phyloP scores from a whole-genome alignment of 64 coral and sea anemone species.

The Astreopora myriophthalma region DNA sequence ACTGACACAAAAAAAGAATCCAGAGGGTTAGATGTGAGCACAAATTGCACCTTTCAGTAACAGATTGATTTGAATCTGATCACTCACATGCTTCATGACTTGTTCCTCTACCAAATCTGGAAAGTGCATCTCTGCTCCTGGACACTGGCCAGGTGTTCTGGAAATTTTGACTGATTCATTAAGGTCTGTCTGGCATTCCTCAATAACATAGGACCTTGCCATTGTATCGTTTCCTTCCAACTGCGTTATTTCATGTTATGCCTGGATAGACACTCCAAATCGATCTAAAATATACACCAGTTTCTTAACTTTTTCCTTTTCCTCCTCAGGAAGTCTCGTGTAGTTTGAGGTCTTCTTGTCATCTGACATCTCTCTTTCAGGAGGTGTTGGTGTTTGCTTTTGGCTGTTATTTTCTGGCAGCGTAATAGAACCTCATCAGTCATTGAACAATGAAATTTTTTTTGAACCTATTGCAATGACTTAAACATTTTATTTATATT shows the following conservation, averaged over 20 bases:
- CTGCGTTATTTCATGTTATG: not conserved
- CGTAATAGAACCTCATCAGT: not conserved
- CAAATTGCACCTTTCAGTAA: not conserved
- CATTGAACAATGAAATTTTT: not conserved
- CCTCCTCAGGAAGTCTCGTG: not conserved
- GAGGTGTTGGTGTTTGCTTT: not conserved
- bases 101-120: not conserved
- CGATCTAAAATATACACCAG: not conserved
- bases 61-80: not conserved
- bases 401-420: not conserved
- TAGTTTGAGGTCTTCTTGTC: not conserved
- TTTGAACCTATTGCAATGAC: not conserved
- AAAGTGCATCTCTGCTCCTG: not conserved
- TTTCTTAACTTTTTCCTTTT: not conserved
- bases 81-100: not conserved
- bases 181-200: not conserved
- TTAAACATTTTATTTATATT: not conserved
- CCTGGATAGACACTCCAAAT: not conserved
- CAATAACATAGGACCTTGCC: slow-evolving; percentile 2
- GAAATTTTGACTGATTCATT: not conserved
- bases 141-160: not conserved
- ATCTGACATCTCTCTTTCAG: not conserved
- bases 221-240: slow-evolving; percentile 8
- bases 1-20: not conserved
- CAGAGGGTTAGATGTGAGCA: not conserved